phyloP scores from a whole-genome alignment of 2,797 vertebrate genomes.

The Avahi laniger region DNA sequence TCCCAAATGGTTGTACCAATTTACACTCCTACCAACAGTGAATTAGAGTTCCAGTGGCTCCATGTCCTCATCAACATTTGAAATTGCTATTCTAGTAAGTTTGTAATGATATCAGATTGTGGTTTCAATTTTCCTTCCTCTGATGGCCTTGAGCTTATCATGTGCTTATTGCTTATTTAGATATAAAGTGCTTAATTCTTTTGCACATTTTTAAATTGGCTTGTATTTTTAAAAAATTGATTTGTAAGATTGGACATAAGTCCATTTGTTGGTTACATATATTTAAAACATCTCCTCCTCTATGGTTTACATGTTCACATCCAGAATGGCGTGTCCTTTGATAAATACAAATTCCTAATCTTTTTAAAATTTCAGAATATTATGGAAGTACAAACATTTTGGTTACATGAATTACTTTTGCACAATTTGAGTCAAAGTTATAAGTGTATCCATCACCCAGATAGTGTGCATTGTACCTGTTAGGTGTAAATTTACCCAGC shows the following conservation, averaged over 20 bases:
- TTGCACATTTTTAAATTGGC: neutral
- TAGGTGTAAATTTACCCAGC: no score
- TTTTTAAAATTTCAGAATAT: no score
- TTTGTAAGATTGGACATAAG: neutral
- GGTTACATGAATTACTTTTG: no score
- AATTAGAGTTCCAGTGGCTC: neutral
- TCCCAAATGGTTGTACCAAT: neutral
- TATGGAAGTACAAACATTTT: no score
- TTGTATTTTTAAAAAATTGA: neutral
- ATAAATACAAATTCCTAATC: neutral
- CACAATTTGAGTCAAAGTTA: no score
- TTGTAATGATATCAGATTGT: neutral
- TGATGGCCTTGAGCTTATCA: neutral
- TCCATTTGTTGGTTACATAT: neutral
- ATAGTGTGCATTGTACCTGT: no score
- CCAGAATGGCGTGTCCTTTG: neutral
- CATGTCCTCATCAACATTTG: neutral
- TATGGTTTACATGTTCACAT: neutral
- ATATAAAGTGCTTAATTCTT: neutral
- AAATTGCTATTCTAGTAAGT: neutral
- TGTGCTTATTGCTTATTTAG: neutral
- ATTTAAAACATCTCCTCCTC: neutral
- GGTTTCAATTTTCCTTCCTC: neutral
- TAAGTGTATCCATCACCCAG: no score
- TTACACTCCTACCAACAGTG: neutral